A percentile compares a stretch with the other conserved stretches of the same genome.
These are phyloP conservation scores for Australoheros scitulus DNA, from an alignment of 2,113 vertebrate species.

Conservation along the genomic window DNA sequence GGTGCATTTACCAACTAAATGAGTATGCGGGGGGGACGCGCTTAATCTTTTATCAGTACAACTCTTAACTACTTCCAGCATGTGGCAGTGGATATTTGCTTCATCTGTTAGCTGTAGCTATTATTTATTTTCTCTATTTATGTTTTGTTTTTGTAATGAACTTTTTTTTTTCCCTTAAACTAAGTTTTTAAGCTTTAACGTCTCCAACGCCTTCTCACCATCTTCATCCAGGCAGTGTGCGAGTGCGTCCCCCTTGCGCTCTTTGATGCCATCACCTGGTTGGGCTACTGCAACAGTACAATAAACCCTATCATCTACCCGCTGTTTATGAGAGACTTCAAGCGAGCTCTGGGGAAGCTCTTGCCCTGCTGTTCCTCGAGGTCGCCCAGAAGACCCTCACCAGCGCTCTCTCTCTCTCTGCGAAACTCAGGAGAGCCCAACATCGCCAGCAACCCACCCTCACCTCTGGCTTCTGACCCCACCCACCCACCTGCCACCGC, in stretches of 20 bases:
- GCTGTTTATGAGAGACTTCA: slow-evolving; percentile 98
- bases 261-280: slow-evolving; percentile 94
- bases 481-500: slow-evolving; percentile 64
- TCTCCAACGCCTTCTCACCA: neutral
- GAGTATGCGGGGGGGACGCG: no score
- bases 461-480: slow-evolving; percentile 70
- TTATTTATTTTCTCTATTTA: neutral
- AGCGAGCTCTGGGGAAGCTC: slow-evolving; percentile 88
- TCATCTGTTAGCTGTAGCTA: neutral
- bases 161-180: neutral
- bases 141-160: neutral
- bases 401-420: slow-evolving; percentile 87
- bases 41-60: neutral
- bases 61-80: neutral
- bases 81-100: neutral
- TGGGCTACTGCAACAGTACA: slow-evolving; percentile 98
- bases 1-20: neutral
- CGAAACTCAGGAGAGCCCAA: slow-evolving; percentile 88
- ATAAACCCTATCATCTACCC: slow-evolving; percentile 99
- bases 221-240: slow-evolving; percentile 84
- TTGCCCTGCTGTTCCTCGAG: slow-evolving; percentile 84
- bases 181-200: neutral
- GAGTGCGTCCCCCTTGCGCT: slow-evolving; percentile 85
- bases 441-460: slow-evolving; percentile 78
- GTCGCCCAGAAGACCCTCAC: slow-evolving; percentile 77